These are phyloP conservation scores for Nesoenas mayeri DNA, from an alignment of 2,113 vertebrate genomes.

Conservation along the genomic window DNA sequence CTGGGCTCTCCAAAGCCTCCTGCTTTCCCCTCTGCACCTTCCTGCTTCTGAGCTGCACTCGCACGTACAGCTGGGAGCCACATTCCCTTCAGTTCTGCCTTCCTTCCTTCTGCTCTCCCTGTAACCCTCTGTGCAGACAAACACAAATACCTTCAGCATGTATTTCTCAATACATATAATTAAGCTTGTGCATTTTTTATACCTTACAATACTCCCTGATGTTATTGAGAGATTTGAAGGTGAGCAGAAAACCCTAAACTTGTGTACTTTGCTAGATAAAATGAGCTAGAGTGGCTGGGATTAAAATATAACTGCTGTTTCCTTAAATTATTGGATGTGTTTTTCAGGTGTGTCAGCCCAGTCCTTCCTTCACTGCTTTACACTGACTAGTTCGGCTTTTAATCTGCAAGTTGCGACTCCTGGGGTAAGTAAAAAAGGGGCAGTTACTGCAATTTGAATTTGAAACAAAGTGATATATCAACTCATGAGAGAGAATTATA, in stretches of 20 bases:
- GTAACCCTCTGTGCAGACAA: fast-evolving
- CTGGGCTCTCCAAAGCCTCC: neutral
- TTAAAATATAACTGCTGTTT: neutral
- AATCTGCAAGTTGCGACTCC: conserved; percentile 95
- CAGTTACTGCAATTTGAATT: neutral
- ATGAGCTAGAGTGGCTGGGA: no score
- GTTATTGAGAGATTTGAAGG: neutral
- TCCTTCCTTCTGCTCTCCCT: no score
- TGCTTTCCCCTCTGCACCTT: fast-evolving
- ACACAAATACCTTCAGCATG: no score
- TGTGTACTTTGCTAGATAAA: fast-evolving
- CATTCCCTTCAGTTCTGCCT: neutral
- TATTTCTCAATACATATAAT: fast-evolving
- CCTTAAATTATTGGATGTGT: neutral
- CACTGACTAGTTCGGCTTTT: conserved; percentile 83
- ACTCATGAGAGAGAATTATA: neutral
- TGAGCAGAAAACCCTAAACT: neutral
- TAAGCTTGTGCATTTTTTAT: fast-evolving
- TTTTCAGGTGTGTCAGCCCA: conserved; percentile 88
- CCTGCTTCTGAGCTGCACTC: neutral
- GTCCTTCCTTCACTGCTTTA: conserved; percentile 92
- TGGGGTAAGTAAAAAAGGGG: conserved; percentile 80
- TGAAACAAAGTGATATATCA: neutral
- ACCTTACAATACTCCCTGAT: neutral
- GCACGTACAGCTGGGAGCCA: fast-evolving